phyloP scores from a whole-genome alignment of 2,113 vertebrate genomes.

The Laterallus jamaicensis region DNA sequence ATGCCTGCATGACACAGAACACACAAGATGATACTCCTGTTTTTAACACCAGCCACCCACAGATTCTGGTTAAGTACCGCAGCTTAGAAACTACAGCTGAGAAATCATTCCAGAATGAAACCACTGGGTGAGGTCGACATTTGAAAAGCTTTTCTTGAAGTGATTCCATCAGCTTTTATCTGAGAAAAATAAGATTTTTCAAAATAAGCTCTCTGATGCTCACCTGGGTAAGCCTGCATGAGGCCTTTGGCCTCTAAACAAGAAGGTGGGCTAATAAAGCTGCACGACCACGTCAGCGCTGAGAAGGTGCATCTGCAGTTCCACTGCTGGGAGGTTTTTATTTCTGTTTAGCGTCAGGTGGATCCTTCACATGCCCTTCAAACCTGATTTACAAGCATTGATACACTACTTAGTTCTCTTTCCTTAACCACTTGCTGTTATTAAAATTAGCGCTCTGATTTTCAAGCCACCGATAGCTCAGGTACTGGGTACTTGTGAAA shows the following conservation, averaged over 20 bases:
- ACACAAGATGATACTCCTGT: neutral
- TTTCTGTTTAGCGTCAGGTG: slow-evolving; percentile 57
- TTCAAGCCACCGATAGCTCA: neutral
- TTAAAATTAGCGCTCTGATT: neutral
- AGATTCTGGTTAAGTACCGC: neutral
- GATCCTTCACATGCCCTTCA: slow-evolving; percentile 44
- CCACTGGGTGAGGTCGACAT: neutral
- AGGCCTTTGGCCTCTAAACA: neutral
- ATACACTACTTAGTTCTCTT: neutral
- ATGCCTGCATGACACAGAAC: neutral
- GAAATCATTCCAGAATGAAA: neutral
- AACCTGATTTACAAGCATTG: slow-evolving; percentile 35
- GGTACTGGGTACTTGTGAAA: neutral
- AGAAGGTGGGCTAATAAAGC: neutral
- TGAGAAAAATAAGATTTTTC: neutral
- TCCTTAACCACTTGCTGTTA: neutral
- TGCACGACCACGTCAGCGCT: neutral
- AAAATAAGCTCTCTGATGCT: neutral
- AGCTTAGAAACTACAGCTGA: neutral
- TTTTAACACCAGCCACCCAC: neutral
- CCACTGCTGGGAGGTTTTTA: neutral
- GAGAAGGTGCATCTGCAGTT: neutral
- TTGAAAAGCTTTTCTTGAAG: neutral
- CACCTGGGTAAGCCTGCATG: neutral
- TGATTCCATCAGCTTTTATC: neutral